Base-by-base conservation (phyloP, 2,888 invertebrate species). In the Phania funesta region DNA sequence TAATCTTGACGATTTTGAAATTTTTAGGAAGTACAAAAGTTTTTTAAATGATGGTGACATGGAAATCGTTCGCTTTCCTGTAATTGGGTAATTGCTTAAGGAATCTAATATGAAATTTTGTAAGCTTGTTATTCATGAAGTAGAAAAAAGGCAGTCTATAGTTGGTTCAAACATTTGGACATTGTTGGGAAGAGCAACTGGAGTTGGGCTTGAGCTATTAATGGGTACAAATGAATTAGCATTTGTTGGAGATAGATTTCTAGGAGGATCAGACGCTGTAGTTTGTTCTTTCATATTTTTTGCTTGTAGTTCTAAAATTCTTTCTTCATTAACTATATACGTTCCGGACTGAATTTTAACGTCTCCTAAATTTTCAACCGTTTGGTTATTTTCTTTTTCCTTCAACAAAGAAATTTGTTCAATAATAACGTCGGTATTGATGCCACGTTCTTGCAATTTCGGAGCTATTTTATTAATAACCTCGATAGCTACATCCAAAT, bases 401-500 rank as follows among this genome's bases (percentile, higher is more conserved):
- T 29, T 46, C 29, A 38, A 3, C n/a, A n/a, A 38, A 38, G 3
- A 3, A 9, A 76, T 67, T 13, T 62, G 50, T 29, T 75, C 56
- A 50, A 56, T 20, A 24, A 71, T 16, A 11, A 48, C 9, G n/a
- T 79, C 62, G 11, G 75, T 26, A 58, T 75, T 41, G 11, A 70
- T 46, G 3, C 56, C 75, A 60, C 41, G 52, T 44, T 74, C 26
- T n/a, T 32, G 58, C n/a, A 80, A 44, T 11, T 80, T 32, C 8
- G 26, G 41, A 67, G 52, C 52, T 35, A 50, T 64, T 18, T 35
- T 22, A n/a, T 67, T 58, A 38, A 74, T 79, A 3, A 74, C 20
- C n/a, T 67, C 48, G 3, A 60, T 44, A 48, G 60, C 80, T 68
- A 52, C 46, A n/a, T 67, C 62, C 41, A 65, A 79, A 35, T 65